phyloP scores from a whole-genome alignment of 2,797 vertebrate species.

The Sarcophilus harrisii region DNA sequence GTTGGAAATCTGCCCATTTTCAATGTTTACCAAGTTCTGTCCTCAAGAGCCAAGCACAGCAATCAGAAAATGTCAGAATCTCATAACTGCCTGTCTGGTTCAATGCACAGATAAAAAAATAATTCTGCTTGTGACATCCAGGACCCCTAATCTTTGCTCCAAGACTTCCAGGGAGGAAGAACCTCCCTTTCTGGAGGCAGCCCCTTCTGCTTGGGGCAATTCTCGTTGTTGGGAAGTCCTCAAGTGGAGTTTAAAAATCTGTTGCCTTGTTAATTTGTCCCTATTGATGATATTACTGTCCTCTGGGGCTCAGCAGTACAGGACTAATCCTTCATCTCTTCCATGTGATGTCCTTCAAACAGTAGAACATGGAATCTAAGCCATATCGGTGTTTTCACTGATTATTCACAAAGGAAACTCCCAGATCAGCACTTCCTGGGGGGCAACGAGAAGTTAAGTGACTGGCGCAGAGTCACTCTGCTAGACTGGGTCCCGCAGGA shows the following conservation, averaged over 20 bases:
- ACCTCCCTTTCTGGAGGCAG: not conserved
- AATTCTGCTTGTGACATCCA: not conserved
- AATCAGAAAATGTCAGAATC: not conserved
- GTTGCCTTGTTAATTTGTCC: not conserved
- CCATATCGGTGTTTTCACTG: not conserved
- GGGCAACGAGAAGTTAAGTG: not conserved
- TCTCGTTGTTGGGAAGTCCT: not conserved
- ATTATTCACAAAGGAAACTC: not conserved
- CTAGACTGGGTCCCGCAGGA: not conserved
- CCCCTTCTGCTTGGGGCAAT: not conserved
- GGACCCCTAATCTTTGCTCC: not conserved
- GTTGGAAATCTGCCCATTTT: not conserved
- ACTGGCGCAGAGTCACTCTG: not conserved
- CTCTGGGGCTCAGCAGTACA: not conserved
- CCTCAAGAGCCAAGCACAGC: not conserved
- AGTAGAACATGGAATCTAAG: not conserved
- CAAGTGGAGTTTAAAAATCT: not conserved
- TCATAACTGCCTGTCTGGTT: not conserved
- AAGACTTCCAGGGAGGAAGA: not conserved
- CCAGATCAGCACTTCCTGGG: not conserved
- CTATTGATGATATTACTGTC: not conserved
- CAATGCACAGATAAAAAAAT: not conserved
- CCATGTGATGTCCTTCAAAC: not conserved
- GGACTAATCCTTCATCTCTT: not conserved
- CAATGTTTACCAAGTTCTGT: not conserved